Base-by-base conservation (phyloP, 2,888 invertebrate species). In the Drosophila atroscutellata region DNA sequence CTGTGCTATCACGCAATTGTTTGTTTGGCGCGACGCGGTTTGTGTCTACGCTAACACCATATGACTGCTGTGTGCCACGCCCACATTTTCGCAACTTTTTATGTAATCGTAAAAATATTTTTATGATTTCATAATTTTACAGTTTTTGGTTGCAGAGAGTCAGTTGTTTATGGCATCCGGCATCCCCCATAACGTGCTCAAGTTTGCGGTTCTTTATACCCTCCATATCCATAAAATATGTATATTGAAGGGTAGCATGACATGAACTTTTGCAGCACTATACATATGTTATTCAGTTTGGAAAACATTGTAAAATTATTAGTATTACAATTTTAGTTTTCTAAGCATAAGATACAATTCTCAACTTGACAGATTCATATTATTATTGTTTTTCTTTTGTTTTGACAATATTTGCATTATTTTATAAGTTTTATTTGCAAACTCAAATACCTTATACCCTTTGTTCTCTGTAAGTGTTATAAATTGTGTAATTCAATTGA, bases 41-140 rank as follows among this genome's bases (percentile, higher is more conserved):
- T 65, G 56, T 63, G 66, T 81, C 65, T 78, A 28, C 51, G 61
- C 61, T 49, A 54, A 34, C 28, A 28, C 32, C 54, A 30, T 59
- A 7, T 52, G 34, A 34, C 54, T 18, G 45, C 13, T 45, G 13
- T 69, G 49, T 42, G 80, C 58, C 84, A 81, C 74, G 82, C 89
- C 89, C 60, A 68, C 75, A 73, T 77, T 82, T 81, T 83, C 37
- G 65, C 80, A 82, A 75, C 50, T 77, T 90, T 71, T 90, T 88
- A 88, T 80, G 82, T 81, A 77, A 86, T 82, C 90, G 84, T 89
- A 90, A 90, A 89, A 91, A 77, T 90, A 88, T 82, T 90, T 89
- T 90, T 90, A 88, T 82, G 91, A 89, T 89, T 90, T 82, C 90
- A 89, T 89, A 90, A 89, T 90, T 89, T 89, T 89, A 86, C 89